These are phyloP conservation scores for Coenonympha glycerion DNA, from an alignment of 2,888 invertebrate genomes.

Conservation along the genomic window DNA sequence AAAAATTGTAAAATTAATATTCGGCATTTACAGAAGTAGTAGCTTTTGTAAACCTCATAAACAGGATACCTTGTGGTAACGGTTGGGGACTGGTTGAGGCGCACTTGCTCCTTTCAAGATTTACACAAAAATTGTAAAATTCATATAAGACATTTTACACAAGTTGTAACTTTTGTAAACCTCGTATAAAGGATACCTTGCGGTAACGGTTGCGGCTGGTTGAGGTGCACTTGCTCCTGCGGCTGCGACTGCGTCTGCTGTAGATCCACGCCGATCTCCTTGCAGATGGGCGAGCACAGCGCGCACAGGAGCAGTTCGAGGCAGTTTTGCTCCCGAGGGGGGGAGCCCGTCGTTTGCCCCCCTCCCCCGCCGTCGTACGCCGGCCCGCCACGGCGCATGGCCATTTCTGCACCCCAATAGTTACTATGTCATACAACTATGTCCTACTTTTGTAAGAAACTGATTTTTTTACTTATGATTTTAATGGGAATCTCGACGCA, in stretches of 20 bases:
- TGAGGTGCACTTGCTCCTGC: conserved; percentile 59
- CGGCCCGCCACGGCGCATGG: conserved; percentile 54
- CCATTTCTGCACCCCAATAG: conserved; percentile 49
- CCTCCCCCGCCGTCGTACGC: conserved; percentile 56
- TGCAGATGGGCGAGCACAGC: conserved; percentile 68
- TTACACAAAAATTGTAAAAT: neutral
- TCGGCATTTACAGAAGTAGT: too few species aligned
- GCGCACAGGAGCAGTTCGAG: conserved; percentile 68
- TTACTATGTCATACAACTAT: conserved; percentile 3
- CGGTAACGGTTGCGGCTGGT: conserved; percentile 45
- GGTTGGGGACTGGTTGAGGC: neutral
- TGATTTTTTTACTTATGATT: too few species aligned
- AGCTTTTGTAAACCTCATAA: too few species aligned
- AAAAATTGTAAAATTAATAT: too few species aligned
- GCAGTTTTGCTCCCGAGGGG: conserved; percentile 49
- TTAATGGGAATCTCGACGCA: too few species aligned
- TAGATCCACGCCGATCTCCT: conserved; percentile 66
- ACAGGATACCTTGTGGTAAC: too few species aligned
- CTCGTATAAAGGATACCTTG: conserved; percentile 27
- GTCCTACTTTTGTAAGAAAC: too few species aligned
- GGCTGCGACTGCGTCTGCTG: conserved; percentile 50
- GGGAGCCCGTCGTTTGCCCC: conserved; percentile 20
- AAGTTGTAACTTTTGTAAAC: neutral
- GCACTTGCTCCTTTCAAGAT: neutral
- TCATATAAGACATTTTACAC: neutral